Base-by-base conservation (phyloP, 2,113 vertebrate species). In the Strigops habroptila region DNA sequence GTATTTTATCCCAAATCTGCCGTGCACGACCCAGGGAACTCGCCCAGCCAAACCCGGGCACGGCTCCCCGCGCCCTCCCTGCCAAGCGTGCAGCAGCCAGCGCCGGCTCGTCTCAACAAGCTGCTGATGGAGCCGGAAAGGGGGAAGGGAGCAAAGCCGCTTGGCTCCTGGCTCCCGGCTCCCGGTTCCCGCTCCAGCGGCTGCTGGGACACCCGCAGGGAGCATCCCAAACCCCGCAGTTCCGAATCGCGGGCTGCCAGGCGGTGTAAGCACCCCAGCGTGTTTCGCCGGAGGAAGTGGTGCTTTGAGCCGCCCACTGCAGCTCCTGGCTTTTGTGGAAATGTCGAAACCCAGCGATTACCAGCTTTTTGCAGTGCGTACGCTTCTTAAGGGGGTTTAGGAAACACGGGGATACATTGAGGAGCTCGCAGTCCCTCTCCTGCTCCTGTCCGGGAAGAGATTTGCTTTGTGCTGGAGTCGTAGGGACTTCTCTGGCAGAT, bases 91-190 rank as follows among this genome's bases (percentile, higher is more conserved):
- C 12, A 7, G 59, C 70, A 63, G 83, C 92, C 83, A 83, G 76
- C 35, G 8, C 82, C 5, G 73, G 84, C 94, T 92, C 24, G 41
- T 71, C 92, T 57, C 85, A 49, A 79, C 92, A 85, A 67, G 91
- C 88, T 83, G 81, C 71, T 2, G 27, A 27, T 7, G 81, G 57
- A 94, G 57, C 70, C 2, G 64, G 67, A 74, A 95, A 83, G 53
- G 79, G 89, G 80, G 70, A 63, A 51, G 69, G 88, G 57, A 88
- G 19, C 37, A 27, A 68, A 69, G 18, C 52, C n/a, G 2, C 70
- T 78, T 24, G 60, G 39, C n/a, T 93, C 24, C 33, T 33, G 1
- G 76, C 76, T 79, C 57, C 70, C 10, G n/a, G 3, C 82, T 77
- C 59, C 55, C 15, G 1, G 49, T 70, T 90, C 75, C 68, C 3